Evolutionary conservation across 2,797 vertebrate species (phyloP).

Genomic region (Octomys mimax): DNA sequence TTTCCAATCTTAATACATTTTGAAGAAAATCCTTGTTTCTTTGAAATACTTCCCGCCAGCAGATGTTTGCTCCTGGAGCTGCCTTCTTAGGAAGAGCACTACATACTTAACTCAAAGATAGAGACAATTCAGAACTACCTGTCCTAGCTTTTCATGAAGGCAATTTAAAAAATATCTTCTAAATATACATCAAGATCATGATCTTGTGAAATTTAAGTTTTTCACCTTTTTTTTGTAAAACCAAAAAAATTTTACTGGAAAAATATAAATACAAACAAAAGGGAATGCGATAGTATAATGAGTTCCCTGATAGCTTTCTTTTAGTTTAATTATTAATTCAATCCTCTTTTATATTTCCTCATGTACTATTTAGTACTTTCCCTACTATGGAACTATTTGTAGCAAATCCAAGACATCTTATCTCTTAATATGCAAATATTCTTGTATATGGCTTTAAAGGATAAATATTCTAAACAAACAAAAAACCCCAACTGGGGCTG

Average conservation of each 20-base stretch:
- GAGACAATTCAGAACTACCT: background rate
- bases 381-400: slow-evolving; percentile 25
- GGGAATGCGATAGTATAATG: slow-evolving; percentile 6
- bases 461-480: slow-evolving; percentile 30
- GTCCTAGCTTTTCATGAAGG: background rate
- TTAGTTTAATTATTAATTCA: background rate
- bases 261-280: slow-evolving; percentile 38
- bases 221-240: background rate
- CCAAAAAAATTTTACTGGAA: slow-evolving; percentile 2
- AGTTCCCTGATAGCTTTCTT: background rate
- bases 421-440: slow-evolving; percentile 48
- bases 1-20: background rate
- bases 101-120: slow-evolving; percentile 3
- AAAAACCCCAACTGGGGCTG: background rate
- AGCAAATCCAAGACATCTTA: background rate
- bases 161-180: background rate
- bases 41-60: background rate
- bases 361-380: background rate
- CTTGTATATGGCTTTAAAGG: slow-evolving; percentile 37
- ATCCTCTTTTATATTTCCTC: background rate
- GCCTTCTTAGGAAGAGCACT: background rate
- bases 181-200: background rate
- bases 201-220: background rate
- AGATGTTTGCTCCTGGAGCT: slow-evolving; percentile 23
- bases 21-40: background rate